These are phyloP conservation scores for Diaphora mendica DNA, from an alignment of 2,888 invertebrate genomes.

Conservation along the genomic window DNA sequence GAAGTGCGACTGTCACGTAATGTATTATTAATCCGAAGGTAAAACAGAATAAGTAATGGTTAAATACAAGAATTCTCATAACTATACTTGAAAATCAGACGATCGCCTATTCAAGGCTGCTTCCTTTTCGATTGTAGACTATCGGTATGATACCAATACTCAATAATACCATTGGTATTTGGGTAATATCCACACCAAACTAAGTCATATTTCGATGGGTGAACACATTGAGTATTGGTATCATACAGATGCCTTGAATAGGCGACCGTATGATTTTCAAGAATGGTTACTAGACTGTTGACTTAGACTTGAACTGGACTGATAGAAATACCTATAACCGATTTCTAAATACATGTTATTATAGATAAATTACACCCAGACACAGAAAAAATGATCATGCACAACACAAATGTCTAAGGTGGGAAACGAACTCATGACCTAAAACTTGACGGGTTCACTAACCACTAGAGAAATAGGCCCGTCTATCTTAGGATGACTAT, in stretches of 20 bases:
- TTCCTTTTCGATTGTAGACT: too few relatives aligned
- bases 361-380: neutral
- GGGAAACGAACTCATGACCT: too few relatives aligned
- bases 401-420: too few relatives aligned
- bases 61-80: neutral
- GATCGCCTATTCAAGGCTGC: too few relatives aligned
- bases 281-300: neutral
- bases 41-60: too few relatives aligned
- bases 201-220: too few relatives aligned
- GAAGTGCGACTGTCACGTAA: neutral
- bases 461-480: neutral
- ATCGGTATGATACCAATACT: too few relatives aligned
- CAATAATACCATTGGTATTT: too few relatives aligned
- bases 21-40: neutral
- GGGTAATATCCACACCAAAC: too few relatives aligned
- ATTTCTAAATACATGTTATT: neutral
- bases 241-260: neutral
- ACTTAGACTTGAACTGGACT: neutral
- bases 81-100: too few relatives aligned
- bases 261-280: neutral
- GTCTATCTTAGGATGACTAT: too few relatives aligned
- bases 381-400: neutral
- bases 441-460: neutral
- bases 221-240: neutral
- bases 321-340: neutral